Evolutionary conservation across 2,797 vertebrate genomes (phyloP), one percentile per base, ranked within the genome.

Genomic region (Tenualosa thibaudeaui): DNA sequence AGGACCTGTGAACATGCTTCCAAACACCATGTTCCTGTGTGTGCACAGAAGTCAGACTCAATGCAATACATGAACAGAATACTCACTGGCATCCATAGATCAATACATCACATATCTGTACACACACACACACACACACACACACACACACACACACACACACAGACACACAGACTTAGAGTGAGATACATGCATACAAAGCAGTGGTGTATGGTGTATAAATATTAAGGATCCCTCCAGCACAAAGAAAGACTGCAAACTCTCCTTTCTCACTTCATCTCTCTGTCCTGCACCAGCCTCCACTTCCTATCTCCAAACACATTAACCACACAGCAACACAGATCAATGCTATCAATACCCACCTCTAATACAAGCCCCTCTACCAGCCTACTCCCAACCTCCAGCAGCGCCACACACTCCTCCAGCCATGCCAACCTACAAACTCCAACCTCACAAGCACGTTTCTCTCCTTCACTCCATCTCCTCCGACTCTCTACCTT

Each of bases 281-380:
- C 15, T 75, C 15, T 4, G 31, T 75, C 68, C 43, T n/a, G 6
- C 31, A 19, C 37, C 37, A 43, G 13, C 15, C 37, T 37, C 4
- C 68, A 75, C 12, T 75, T 15, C 68, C 68, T 75, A 75, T 75
- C 37, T 75, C 68, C 37, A 75, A 75, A 75, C 68, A 43, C 68
- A 75, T 43, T 75, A 75, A 37, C 68, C 68, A 75, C 68, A 75
- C 37, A 75, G 31, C 68, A 75, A 40, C 31, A 75, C 68, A 6
- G 68, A 75, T 75, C 68, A 75, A 75, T 75, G 68, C 37, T 43
- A 75, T 75, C 68, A 75, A 75, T 75, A 43, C 68, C 68, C 37
- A 37, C 68, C 37, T 37, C 68, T 13, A 6, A 0, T 43, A 15
- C 68, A 17, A 75, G 2, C 62, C 2, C 24, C 10, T 2, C 56